Base-by-base conservation (phyloP, 1,140 invertebrate species). In the Drosophila tropicalis region DNA sequence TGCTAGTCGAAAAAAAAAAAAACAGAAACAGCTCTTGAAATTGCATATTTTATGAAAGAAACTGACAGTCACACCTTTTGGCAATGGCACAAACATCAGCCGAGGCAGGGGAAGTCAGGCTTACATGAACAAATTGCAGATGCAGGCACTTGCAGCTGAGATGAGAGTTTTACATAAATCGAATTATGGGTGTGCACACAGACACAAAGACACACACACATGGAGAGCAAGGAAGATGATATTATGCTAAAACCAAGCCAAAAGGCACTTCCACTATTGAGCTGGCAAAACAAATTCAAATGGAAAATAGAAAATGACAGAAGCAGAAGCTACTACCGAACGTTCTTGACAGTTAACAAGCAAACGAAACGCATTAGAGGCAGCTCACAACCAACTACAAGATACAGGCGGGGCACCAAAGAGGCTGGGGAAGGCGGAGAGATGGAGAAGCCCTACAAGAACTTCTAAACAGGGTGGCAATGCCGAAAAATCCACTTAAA, bases 401-500 rank as follows among this genome's bases (percentile, higher is more conserved):
- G 73, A 76, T 66, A 67, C 64, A 71, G 39, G 25, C 61, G 67
- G 41, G 41, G 19, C 61, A 41, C 7, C 17, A 2, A 32, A 54
- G 22, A 63, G 4, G 15, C 13, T 40, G 12, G 2, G n/a, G 3
- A 41, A 12, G 47, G 22, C 19, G 47, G 47, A 3, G 32, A 5
- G 15, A 3, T 5, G 55, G 36, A 10, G 10, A 36, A 40, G 60
- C 36, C 60, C 39, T 69, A 54, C 70, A 44, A 56, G 19, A 57
- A 68, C 61, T 74, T 56, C 65, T 68, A 69, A 70, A 55, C 69
- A 40, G 57, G 67, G 60, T 41, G 67, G 55, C 67, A 58, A 67
- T 79, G 71, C 72, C 69, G 32, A 82, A 79, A 79, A 80, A 89
- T 89, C 73, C 84, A 83, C 83, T 87, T 78, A 89, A 70, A 75